Evolutionary conservation across 2,888 invertebrate genomes (phyloP), one percentile per base, ranked within the genome.

Genomic region (Sphinx pinastri): DNA sequence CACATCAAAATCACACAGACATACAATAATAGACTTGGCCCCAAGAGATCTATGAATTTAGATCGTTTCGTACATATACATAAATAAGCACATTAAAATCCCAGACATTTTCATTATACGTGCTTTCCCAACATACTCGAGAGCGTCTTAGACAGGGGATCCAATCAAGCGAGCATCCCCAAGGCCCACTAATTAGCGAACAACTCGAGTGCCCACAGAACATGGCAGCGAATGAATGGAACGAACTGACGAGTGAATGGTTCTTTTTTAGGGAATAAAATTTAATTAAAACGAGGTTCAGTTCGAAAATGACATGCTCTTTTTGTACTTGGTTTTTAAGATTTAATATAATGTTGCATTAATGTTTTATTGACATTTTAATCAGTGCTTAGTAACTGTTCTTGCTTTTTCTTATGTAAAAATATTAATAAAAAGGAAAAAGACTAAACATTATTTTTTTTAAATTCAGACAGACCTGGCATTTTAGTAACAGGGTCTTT

Each of bases 161-260:
- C 45, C 60, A 60, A 60, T 60, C 60, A 25, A 6, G 55, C n/a
- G 60, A 38, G n/a, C 38, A n/a, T 38, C 45, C 14, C 38, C 7
- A 60, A 45, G 10, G 60, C 11, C 10, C 38, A 45, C 60, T 60
- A 60, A 60, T 60, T 60, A 60, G 45, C 11, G 38, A n/a, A 6
- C 60, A 38, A 5, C 60, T 38, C 60, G 60, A 60, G 60, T 38
- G 60, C 45, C 38, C n/a, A 60, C 38, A 38, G 60, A 38, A 38
- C 31, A 45, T 45, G n/a, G 11, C 45, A 60, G 11, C 38, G 45
- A 38, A 38, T 45, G 60, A 60, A 60, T 60, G 38, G 45, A 60
- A 45, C n/a, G 16, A n/a, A 60, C 59, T n/a, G 38, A 11, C n/a
- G 60, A 14, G n/a, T 13, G 60, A 60, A 8, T 38, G 60, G 45